Evolutionary conservation across 2,888 invertebrate genomes (phyloP), one percentile per base, ranked within the genome.

Genomic region (Beris chalybata): DNA sequence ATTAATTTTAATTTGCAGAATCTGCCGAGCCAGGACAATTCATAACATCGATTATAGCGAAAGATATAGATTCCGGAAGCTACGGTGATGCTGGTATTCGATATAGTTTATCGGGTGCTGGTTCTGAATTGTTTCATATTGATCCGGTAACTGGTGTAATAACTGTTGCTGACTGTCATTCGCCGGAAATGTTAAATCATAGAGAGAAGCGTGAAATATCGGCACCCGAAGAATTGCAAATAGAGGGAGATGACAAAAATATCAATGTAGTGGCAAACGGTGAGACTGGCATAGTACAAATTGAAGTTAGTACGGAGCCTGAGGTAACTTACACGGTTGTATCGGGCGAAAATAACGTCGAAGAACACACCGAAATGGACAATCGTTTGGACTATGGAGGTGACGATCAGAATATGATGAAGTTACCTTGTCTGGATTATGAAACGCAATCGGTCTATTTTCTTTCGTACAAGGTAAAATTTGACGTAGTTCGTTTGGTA

Each of bases 41-140:
- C 63, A 87, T 96, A 43, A 85, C 89, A 0, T 88, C 88, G 3
- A 88, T 96, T 47, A 87, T 85, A 54, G 96, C 95, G 2, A 87
- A 85, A 65, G 96, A 96, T 80, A 83, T 90, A 55, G 96, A 96
- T 77, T 90, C 91, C 70, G 92, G 91, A 15, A 82, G 79, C 69
- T 93, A 89, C 75, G 95, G 95, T 0, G 90, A 89, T 55, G 87
- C 88, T 64, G 93, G 95, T 9, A 89, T 96, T 72, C 83, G 91
- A 29, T 97, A 95, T 80, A 87, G 89, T 71, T 80, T 96, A 3
- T 87, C 89, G 1, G 95, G 95, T 2, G 89, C 88, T 72, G 93
- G 93, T 0, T 88, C 92, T 0, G 91, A 94, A 72, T 85, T 90
- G 70, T 95, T 95, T 82, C 76, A 81, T 1, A 92, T 95, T 30